Evolutionary conservation across 2,888 invertebrate species (phyloP), one percentile per base, ranked within the genome.

Genomic region (Clepsis dumicolana): DNA sequence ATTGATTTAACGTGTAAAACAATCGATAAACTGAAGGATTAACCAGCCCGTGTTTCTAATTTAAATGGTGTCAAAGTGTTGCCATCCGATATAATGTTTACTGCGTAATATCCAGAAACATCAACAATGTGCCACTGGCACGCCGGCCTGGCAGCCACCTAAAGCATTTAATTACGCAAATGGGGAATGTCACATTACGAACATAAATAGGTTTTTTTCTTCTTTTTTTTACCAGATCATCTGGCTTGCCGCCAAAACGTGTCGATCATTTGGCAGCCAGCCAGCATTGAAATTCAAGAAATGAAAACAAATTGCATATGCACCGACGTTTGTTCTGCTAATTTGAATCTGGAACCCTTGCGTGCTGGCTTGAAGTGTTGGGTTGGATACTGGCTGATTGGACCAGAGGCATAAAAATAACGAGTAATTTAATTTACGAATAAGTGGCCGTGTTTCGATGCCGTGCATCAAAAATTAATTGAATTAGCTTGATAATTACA

Each of bases 191-290:
- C 66, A 65, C 68, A 71, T 71, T 64, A 74, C 69, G 48, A 64
- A 59, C 65, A 62, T 64, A 66, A 64, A 66, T 61, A 57, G 29
- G 38, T 69, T 72, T 72, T 70, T 71, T 44, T 38, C n/a, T 5
- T 48, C 68, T 44, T 35, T 65, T 65, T 48, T 66, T 56, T 32
- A 32, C 32, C 87, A 86, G 85, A 88, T 85, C 87, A 82, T 80
- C 80, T 91, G 90, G 90, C 87, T 52, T 53, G 24, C 3, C 38
- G 85, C 90, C 90, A 89, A 82, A 80, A 79, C 81, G 81, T 84
- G 86, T 88, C 90, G 85, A 91, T 90, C 86, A 89, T 89, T 88
- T 90, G 91, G 89, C 85, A 71, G 41, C 8, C 18, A 68, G 85
- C 91, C 91, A 90, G 79, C 14, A 72, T 76, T 77, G 76, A 81